Evolutionary conservation across 2,888 invertebrate species (phyloP).

Genomic region (Callyntrura sp.): DNA sequence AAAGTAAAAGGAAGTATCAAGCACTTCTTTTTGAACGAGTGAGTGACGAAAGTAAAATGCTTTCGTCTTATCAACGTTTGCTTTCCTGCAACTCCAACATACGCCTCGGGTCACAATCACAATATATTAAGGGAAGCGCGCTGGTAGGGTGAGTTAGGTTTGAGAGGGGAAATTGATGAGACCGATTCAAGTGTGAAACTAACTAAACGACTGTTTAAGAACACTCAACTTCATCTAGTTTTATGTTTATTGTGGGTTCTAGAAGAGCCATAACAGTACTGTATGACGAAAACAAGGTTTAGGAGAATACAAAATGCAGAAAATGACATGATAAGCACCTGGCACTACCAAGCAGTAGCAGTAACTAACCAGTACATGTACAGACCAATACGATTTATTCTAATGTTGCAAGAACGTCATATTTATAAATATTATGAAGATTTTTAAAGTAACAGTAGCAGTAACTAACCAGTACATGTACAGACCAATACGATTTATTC

Average conservation of each 20-base stretch:
- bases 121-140: neutral
- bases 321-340: too few species aligned
- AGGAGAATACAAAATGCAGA: too few species aligned
- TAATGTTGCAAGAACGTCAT: neutral
- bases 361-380: neutral
- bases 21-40: neutral
- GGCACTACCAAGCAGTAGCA: neutral
- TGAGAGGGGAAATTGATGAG: neutral
- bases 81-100: neutral
- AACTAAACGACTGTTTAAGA: neutral
- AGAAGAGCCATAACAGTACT: too few species aligned
- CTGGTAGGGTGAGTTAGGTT: neutral
- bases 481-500: too few species aligned
- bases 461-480: neutral
- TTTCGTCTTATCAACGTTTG: conserved; percentile 19
- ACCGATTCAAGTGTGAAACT: neutral
- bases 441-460: neutral
- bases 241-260: too few species aligned
- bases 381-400: too few species aligned
- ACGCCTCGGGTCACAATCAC: neutral
- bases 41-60: conserved; percentile 10
- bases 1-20: neutral
- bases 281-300: too few species aligned
- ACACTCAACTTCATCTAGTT: neutral
- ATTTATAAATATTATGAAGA: neutral